Percentiles rank a stretch among this genome's conserved stretches.
Conservation (phyloP, 2,797 vertebrate species). For the Sebastes matsubarae region DNA sequence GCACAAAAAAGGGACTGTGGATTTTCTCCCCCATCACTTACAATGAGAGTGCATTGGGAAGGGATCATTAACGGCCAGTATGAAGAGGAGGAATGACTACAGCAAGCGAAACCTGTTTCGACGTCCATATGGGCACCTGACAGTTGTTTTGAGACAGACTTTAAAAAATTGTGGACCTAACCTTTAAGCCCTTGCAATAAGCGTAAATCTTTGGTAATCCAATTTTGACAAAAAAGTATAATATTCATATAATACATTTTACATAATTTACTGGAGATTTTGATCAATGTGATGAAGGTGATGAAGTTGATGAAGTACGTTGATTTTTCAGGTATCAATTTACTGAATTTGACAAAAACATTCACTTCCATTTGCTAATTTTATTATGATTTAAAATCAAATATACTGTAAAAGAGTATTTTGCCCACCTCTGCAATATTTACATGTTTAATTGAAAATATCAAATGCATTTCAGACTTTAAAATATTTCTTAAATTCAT, state of each 20-base stretch:
- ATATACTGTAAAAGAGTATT: not conserved
- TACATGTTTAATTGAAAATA: not conserved
- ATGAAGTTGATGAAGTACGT: not conserved
- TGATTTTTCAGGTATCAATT: not conserved
- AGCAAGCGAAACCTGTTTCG: not conserved
- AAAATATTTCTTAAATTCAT: not conserved
- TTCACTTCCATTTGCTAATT: not conserved
- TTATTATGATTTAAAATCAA: not conserved
- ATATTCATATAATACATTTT: not conserved
- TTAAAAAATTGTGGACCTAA: not conserved
- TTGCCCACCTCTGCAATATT: not conserved
- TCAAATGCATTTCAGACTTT: not conserved
- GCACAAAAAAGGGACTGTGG: not conserved
- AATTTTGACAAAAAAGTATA: not conserved
- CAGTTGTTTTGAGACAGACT: not conserved
- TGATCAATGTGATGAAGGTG: not conserved
- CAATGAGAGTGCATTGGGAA: not conserved
- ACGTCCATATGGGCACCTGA: not conserved
- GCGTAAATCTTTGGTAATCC: not conserved
- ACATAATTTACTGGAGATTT: not conserved
- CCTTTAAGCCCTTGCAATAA: not conserved
- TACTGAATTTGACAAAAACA: not conserved
- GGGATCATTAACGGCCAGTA: not conserved
- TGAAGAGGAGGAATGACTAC: not conserved
- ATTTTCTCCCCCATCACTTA: not conserved